Percentiles rank a stretch among this genome's conserved stretches.
phyloP scores from a whole-genome alignment of 2,888 invertebrate genomes.

The Clivina fossor region DNA sequence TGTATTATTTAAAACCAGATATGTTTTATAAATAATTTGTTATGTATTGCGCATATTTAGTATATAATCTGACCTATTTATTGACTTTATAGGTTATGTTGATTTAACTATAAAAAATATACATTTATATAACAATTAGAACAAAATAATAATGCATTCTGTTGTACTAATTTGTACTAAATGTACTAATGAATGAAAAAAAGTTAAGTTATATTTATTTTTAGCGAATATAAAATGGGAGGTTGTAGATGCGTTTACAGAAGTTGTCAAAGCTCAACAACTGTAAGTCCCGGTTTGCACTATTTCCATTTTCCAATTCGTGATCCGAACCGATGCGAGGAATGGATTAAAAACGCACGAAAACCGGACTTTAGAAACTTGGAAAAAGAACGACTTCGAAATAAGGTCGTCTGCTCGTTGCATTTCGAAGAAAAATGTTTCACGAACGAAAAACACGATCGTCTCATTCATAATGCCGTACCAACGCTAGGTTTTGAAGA shows the following conservation, averaged over 20 bases:
- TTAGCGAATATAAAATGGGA: slow-evolving; percentile 54
- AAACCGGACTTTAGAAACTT: slow-evolving; percentile 58
- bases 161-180: too few species aligned
- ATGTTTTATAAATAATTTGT: too few species aligned
- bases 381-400: slow-evolving; percentile 61
- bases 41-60: too few species aligned
- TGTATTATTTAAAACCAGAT: too few species aligned
- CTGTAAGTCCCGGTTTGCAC: slow-evolving; percentile 54
- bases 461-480: slow-evolving; percentile 58
- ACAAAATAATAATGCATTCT: too few species aligned
- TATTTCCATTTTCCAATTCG: slow-evolving; percentile 66
- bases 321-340: slow-evolving; percentile 59
- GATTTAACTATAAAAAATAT: too few species aligned
- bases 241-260: slow-evolving; percentile 63
- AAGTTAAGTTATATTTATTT: neutral
- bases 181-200: neutral
- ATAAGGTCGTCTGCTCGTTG: slow-evolving; percentile 62
- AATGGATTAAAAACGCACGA: slow-evolving; percentile 61
- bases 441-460: slow-evolving; percentile 58
- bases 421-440: slow-evolving; percentile 60
- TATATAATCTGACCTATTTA: too few species aligned
- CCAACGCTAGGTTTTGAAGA: slow-evolving; percentile 55
- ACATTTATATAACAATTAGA: too few species aligned
- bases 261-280: slow-evolving; percentile 57
- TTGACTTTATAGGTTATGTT: too few species aligned